Base-by-base conservation (phyloP, 1,140 invertebrate genomes). In the Drosophila pandora region DNA sequence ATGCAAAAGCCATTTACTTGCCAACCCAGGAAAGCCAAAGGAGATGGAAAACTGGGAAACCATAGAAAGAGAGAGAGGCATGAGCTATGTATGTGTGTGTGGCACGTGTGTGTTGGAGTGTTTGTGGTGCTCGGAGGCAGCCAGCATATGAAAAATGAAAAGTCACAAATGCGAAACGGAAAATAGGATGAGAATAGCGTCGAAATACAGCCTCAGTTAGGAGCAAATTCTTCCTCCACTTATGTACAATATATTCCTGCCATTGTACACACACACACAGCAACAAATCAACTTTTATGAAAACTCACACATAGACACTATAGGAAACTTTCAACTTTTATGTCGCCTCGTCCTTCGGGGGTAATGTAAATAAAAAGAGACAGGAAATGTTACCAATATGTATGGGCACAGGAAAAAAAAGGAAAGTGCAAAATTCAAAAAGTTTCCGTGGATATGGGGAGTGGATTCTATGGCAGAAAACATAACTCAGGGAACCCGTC, bases 141-240 rank as follows among this genome's bases (percentile, higher is more conserved):
- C 79, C 71, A 88, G 69, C 76, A 89, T 84, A 88, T 89, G 84
- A 88, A 88, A 88, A 83, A 88, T 89, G 84, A 88, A 88, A 87
- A 87, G 83, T 88, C 82, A 87, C 82, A 85, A 68, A 73, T 67
- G 65, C 54, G 56, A 76, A 65, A 80, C 59, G 64, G 47, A 71
- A 72, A 69, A 84, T 56, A 58, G 39, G 34, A 76, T 56, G 21
- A 45, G 34, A 52, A 53, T 28, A 41, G 30, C 48, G 41, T 54
- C 37, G 41, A 68, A 69, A 62, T 54, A 61, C 58, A 61, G 60
- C 70, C 70, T 73, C 37, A 56, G 48, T 58, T 43, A 37, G 56
- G 37, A 49, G 25, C 57, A 56, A 54, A 63, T 70, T 57, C 69
- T 76, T 53, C 49, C 30, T 41, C 49, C 43, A 64, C 61, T 7